Percentiles rank a stretch among this genome's conserved stretches.
phyloP scores from a whole-genome alignment of 2,888 invertebrate species.

The Laothoe populi region DNA sequence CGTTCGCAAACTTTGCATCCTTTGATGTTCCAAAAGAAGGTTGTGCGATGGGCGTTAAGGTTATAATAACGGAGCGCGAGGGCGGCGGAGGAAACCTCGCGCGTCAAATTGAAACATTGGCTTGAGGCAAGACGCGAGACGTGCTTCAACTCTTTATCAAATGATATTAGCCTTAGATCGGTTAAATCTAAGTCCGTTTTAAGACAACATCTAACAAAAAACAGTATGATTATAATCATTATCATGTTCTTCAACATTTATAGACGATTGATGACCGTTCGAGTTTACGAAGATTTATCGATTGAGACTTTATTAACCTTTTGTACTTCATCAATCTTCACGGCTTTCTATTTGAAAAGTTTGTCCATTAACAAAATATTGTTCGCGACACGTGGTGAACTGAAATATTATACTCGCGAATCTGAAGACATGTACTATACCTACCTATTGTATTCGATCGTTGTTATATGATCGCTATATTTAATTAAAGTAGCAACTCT shows the following conservation, averaged over 20 bases:
- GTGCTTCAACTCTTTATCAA: conserved; percentile 47
- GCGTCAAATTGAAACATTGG: conserved; percentile 42
- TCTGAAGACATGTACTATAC: neutral
- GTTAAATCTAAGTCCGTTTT: neutral
- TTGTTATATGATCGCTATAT: conserved; percentile 30
- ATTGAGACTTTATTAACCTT: conserved; percentile 56
- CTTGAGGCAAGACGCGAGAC: conserved; percentile 40
- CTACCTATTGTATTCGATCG: neutral
- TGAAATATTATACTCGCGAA: neutral
- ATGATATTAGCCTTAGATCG: conserved; percentile 34
- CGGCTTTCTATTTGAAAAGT: conserved; percentile 47
- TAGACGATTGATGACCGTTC: conserved; percentile 49
- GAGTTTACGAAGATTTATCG: conserved; percentile 58
- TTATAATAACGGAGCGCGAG: conserved; percentile 48
- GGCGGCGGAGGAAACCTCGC: conserved; percentile 4
- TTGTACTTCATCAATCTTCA: conserved; percentile 53
- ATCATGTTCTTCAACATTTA: conserved; percentile 41
- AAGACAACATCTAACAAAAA: conserved; percentile 30
- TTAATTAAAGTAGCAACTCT: conserved; percentile 44
- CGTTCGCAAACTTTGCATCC: conserved; percentile 40
- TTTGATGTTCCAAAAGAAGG: conserved; percentile 51
- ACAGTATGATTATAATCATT: conserved; percentile 43
- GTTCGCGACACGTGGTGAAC: conserved; percentile 30
- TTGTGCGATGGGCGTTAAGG: conserved; percentile 48
- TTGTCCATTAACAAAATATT: conserved; percentile 37